Evolutionary conservation across 2,888 invertebrate genomes (phyloP), one percentile per base, ranked within the genome.

Genomic region (Crepidodera aurea): DNA sequence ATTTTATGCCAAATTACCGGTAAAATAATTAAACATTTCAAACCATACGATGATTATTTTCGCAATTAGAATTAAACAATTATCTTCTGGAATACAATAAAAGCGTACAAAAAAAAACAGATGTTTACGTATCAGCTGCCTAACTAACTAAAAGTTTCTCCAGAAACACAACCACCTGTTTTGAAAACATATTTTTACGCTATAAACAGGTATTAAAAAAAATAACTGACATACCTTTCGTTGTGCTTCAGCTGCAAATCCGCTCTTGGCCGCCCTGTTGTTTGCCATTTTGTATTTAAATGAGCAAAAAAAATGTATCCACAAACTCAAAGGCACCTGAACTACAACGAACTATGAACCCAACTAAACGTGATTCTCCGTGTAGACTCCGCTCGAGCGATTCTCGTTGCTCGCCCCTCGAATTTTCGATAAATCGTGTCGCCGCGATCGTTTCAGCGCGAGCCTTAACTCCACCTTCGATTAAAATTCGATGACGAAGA

Each of bases 241-340:
- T 83, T 96, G 96, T 55, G 96, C 94, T 82, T 96, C 96, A 62
- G 96, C 95, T 74, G 96, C 96, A 85, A 96, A 94, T 88, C 96
- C 96, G 78, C 93, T 93, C 82, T 94, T 94, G 64, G 93, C 85
- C 73, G 94, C 94, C 81, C 94, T 85, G 85, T 91, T 89, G 82
- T 85, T 88, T 73, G 92, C 91, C 92, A 93, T 93, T 77, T 69
- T 77, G 22, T 18, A 8, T 16, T n/a, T 16, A 13, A 29, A 51
- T 51, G n/a, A 15, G 18, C n/a, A 48, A 34, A 42, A 51, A 18
- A 51, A 58, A 46, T 51, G 22, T 54, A 64, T 42, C 48, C 61
- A 62, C 61, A 60, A 56, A 51, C 40, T 13, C 42, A 60, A 62
- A 61, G 42, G 34, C 60, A 63, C 66, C 60, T 55, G 16, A 56